These are phyloP conservation scores for Apogon hyalosoma DNA, from an alignment of 2,797 vertebrate species.

Conservation along the genomic window DNA sequence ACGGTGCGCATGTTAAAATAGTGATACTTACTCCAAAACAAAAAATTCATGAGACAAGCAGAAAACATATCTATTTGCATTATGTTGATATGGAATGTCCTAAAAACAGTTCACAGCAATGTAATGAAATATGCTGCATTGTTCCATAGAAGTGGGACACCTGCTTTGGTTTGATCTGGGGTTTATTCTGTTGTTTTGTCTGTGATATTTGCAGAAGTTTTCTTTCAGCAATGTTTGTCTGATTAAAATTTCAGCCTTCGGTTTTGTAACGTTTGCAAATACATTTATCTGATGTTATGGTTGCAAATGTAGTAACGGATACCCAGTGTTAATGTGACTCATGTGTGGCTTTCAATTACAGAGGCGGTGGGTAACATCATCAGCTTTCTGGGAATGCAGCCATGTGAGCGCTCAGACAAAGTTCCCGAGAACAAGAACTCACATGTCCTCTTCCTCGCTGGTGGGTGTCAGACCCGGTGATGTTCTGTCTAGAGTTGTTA, in stretches of 20 bases:
- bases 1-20: slow-evolving; percentile 80
- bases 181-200: not conserved
- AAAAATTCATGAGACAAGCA: no score
- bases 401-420: slow-evolving; percentile 96
- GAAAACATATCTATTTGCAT: no score
- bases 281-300: not conserved
- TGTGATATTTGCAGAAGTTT: not conserved
- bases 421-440: slow-evolving; percentile 98
- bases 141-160: no score
- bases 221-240: no score
- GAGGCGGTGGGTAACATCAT: slow-evolving; percentile 96
- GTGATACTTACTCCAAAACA: no score
- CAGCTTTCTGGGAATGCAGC: slow-evolving; percentile 97
- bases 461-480: slow-evolving; percentile 75
- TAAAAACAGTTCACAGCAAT: no score
- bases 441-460: slow-evolving; percentile 93
- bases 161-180: no score
- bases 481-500: not conserved
- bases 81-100: no score
- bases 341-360: slow-evolving; percentile 66
- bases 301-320: not conserved
- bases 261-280: not conserved
- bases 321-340: not conserved
- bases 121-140: no score
- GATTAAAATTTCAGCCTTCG: not conserved